phyloP scores from a whole-genome alignment of 2,888 invertebrate species.

The Thecophora atra region DNA sequence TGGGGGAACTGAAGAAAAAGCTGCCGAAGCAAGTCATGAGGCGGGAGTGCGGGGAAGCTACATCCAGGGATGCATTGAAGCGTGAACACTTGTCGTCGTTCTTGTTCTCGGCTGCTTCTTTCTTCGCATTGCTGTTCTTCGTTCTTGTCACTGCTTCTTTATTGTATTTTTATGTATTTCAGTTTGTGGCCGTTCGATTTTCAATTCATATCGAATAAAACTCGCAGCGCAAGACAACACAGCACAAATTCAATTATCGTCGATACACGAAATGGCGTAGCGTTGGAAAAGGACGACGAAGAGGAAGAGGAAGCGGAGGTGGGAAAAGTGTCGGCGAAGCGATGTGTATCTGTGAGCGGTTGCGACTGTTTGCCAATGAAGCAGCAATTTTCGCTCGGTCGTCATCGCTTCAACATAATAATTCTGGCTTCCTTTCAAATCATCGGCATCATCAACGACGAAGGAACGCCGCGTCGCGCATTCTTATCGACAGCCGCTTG shows the following conservation, averaged over 20 bases:
- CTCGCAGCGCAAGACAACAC: neutral
- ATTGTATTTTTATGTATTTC: neutral
- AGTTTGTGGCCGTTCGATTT: conserved; percentile 1
- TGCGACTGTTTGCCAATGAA: neutral
- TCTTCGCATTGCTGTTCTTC: no score
- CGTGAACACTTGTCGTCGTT: conserved; percentile 4
- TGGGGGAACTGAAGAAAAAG: neutral
- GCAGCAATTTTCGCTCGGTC: neutral
- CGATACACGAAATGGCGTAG: neutral
- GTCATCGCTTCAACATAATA: conserved; percentile 15
- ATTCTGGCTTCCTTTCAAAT: conserved; percentile 25
- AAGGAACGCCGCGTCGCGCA: neutral
- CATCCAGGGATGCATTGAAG: conserved; percentile 11
- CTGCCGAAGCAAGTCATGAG: neutral
- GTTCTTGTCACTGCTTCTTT: neutral
- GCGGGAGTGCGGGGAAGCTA: neutral
- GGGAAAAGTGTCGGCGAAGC: neutral
- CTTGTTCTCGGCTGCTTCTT: neutral
- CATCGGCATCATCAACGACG: conserved; percentile 12
- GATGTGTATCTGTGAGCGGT: conserved; percentile 9
- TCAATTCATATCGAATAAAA: conserved; percentile 18
- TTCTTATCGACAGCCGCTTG: conserved; percentile 10
- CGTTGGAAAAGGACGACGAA: no score
- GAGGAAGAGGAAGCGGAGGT: neutral
- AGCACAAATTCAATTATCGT: conserved; percentile 31